Evolutionary conservation across 2,888 invertebrate genomes (phyloP), one percentile per base, ranked within the genome.

Genomic region (Cenopis cana): DNA sequence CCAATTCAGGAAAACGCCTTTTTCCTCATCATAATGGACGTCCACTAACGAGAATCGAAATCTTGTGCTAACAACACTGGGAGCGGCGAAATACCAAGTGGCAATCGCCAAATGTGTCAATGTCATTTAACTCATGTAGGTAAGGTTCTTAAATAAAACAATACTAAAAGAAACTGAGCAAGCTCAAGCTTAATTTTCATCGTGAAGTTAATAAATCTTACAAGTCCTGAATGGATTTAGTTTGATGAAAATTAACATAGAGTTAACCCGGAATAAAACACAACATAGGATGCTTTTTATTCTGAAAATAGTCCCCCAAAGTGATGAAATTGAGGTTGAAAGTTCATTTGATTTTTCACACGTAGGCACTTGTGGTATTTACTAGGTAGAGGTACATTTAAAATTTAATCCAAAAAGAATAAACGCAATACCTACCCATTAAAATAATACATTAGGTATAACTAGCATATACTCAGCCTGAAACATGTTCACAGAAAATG

Each of bases 101-200:
- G 33, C 49, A 12, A 18, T 33, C 49, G n/a, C 49, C n/a, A 49
- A 38, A 14, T 24, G 60, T 61, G 61, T 49, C 61, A 61, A 61
- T 61, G 61, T 61, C 61, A 29, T 50, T n/a, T 24, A 24, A 24
- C 24, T 24, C 24, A 4, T 24, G 49, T 49, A n/a, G n/a, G n/a
- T n/a, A n/a, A n/a, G n/a, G n/a, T n/a, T n/a, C n/a, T n/a, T n/a
- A 61, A 61, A 50, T 11, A 61, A 29, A 41, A 17, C 6, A 36
- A 3, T 46, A 46, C 41, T 59, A 1, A 6, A 20, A 20, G 52
- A 20, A 52, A 20, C 18, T 18, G 12, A 52, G 20, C 20, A 20
- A 52, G 20, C 20, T 9, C 18, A 12, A 41, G 12, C 41, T 14
- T 41, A 5, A 12, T 14, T 41, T 41, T 41, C 12, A 2, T n/a